These are phyloP conservation scores for chimpanzee (Pan troglodytes) DNA, from an alignment of 2,113 vertebrate species.

Conservation along the genomic window NHGRI_mPanTro3-v2.1_pri NC_072398.2:150511001-150511500, in stretches of 20 bases:
- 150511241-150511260: not conserved
- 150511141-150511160: not conserved
- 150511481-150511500: too few species aligned
- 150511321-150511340: not conserved
- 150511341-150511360: too few species aligned
- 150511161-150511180: not conserved
- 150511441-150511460: too few species aligned
- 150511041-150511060: not conserved
- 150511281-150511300: not conserved
- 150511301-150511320: not conserved
- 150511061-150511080: not conserved
- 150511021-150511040: not conserved
- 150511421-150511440: too few species aligned
- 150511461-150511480: too few species aligned
- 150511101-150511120: not conserved
- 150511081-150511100: not conserved
- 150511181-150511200: not conserved
- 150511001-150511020: accelerated
- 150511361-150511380: too few species aligned
- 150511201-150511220: not conserved
- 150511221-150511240: not conserved
- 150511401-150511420: too few species aligned
- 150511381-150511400: too few species aligned
- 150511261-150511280: not conserved
- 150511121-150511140: not conserved